Conservation (phyloP, 2,888 invertebrate genomes). For the Lycophotia porphyrea region DNA sequence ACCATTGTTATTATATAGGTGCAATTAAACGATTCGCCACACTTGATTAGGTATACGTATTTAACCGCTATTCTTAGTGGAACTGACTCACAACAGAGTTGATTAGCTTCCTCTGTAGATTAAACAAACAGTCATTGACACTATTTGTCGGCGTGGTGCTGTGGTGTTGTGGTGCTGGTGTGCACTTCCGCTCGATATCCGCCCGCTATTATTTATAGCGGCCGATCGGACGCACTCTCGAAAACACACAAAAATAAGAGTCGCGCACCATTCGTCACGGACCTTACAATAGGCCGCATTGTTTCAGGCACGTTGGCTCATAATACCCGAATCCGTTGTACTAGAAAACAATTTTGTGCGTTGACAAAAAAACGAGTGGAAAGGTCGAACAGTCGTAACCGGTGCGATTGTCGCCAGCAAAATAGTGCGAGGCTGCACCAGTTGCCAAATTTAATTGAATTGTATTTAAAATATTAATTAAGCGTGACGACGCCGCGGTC, state of each 20-base stretch:
- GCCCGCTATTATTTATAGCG: conserved; percentile 84
- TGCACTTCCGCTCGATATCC: conserved; percentile 87
- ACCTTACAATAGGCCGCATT: conserved; percentile 83
- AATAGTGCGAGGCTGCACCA: conserved; percentile 72
- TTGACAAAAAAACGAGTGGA: conserved; percentile 71
- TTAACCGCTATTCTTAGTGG: conserved; percentile 59
- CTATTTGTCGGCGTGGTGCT: conserved; percentile 77
- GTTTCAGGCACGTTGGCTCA: conserved; percentile 83
- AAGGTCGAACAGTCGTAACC: conserved; percentile 70
- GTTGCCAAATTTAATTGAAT: conserved; percentile 84
- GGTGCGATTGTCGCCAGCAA: conserved; percentile 65
- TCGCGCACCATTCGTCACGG: conserved; percentile 85
- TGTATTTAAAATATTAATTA: conserved; percentile 87
- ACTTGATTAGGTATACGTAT: conserved; percentile 64
- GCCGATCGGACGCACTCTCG: conserved; percentile 83
- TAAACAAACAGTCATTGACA: conserved; percentile 83
- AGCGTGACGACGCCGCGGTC: conserved; percentile 78
- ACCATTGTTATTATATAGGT: conserved; percentile 69
- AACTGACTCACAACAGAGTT: conserved; percentile 68
- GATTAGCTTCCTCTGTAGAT: conserved; percentile 78
- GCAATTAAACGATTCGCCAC: conserved; percentile 71
- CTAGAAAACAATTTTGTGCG: conserved; percentile 79
- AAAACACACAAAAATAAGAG: conserved; percentile 88
- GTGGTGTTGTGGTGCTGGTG: conserved; percentile 67
- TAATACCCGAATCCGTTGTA: conserved; percentile 79